Conservation (phyloP, 2,113 vertebrate genomes). For the Melanerpes formicivorus region DNA sequence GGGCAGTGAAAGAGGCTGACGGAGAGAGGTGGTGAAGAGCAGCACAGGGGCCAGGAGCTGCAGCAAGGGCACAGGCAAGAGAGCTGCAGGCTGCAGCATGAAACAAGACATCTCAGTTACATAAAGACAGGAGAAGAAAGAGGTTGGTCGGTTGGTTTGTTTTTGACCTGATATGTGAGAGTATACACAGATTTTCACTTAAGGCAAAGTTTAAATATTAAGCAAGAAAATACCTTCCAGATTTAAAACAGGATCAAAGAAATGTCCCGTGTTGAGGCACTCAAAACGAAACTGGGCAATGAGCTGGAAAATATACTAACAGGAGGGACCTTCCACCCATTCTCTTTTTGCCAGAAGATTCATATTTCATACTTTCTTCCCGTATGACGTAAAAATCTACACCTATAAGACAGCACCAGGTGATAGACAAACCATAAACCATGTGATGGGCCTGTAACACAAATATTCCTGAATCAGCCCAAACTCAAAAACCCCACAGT, state of each 20-base stretch:
- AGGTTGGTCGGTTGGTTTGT: not conserved
- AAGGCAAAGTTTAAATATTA: not conserved
- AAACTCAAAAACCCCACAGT: rapidly evolving
- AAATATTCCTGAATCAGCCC: not conserved
- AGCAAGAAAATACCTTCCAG: not conserved
- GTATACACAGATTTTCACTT: not conserved
- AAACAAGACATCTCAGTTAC: not conserved
- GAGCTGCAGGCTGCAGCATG: not conserved
- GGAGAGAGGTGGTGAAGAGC: not conserved
- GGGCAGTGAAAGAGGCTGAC: not conserved
- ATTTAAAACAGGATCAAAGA: not conserved
- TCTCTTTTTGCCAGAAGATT: rapidly evolving
- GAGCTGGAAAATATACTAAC: not conserved
- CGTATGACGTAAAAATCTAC: not conserved
- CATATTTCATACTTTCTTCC: not conserved
- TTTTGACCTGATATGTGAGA: not conserved
- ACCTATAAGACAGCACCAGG: not conserved
- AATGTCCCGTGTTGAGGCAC: not conserved
- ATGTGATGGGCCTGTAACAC: not conserved
- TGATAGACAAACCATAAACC: not conserved
- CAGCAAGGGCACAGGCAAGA: not conserved
- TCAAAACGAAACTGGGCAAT: not conserved
- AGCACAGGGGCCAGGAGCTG: not conserved
- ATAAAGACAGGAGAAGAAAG: not conserved
- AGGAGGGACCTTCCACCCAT: not conserved